Evolutionary conservation across 2,113 vertebrate species (phyloP).

Genomic region (Myrmophylax atrothorax): DNA sequence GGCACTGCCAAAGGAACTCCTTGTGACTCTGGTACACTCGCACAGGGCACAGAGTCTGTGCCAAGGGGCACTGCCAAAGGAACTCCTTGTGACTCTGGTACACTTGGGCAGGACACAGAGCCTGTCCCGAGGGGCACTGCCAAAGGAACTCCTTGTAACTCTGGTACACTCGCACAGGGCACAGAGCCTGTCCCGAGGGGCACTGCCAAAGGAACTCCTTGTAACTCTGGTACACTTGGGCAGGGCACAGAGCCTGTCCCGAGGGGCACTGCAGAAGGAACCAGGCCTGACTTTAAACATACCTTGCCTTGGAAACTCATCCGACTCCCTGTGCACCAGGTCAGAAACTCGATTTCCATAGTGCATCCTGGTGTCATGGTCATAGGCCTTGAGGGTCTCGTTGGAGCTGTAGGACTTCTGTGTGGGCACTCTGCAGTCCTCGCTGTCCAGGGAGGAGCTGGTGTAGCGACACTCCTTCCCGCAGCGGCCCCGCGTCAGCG

Average conservation of each 20-base stretch:
- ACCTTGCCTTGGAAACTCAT: constrained; percentile 96
- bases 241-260: accelerated
- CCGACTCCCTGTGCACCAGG: constrained; percentile 92
- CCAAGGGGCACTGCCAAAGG: too few relatives aligned
- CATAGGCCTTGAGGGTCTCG: constrained; percentile 94
- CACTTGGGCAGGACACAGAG: too few relatives aligned
- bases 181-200: too few relatives aligned
- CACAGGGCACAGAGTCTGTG: too few relatives aligned
- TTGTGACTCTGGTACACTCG: too few relatives aligned
- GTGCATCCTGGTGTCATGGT: constrained; percentile 92
- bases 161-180: too few relatives aligned
- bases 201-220: too few relatives aligned
- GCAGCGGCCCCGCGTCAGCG: constrained; percentile 87
- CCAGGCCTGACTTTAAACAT: constrained; percentile 4
- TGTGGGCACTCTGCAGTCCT: constrained; percentile 93
- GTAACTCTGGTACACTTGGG: background rate
- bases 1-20: background rate
- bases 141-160: too few relatives aligned
- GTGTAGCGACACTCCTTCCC: constrained; percentile 92
- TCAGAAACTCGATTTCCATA: constrained; percentile 92
- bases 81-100: too few relatives aligned
- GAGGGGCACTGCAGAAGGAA: background rate
- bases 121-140: too few relatives aligned
- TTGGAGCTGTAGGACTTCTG: constrained; percentile 98
- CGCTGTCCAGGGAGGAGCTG: constrained; percentile 89